These are phyloP conservation scores for Empis stercorea DNA, from an alignment of 2,888 invertebrate species.

Conservation along the genomic window DNA sequence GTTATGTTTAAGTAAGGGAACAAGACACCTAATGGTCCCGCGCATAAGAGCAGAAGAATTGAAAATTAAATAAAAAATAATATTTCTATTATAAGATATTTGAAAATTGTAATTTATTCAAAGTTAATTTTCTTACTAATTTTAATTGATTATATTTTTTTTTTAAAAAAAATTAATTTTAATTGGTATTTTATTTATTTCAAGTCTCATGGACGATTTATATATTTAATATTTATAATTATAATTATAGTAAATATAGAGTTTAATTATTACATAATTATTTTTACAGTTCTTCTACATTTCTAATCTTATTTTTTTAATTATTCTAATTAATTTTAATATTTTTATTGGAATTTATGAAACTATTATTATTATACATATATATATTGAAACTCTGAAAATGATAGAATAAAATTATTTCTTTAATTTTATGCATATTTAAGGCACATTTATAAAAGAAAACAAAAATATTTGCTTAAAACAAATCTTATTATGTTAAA, in stretches of 20 bases:
- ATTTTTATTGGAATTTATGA: neutral
- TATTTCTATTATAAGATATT: conserved; percentile 2
- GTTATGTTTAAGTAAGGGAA: conserved; percentile 9
- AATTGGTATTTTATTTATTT: too few species aligned
- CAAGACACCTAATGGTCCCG: conserved; percentile 20
- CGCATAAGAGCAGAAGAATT: conserved; percentile 14
- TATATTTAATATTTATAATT: too few species aligned
- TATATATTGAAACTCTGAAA: too few species aligned
- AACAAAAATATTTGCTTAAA: too few species aligned
- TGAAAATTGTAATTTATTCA: conserved; percentile 2
- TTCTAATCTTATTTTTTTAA: neutral
- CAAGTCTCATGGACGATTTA: too few species aligned
- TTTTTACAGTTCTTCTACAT: neutral
- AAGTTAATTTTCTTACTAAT: neutral
- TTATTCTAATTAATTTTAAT: neutral
- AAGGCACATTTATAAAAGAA: conserved; percentile 6
- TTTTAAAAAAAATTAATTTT: neutral
- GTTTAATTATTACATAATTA: too few species aligned
- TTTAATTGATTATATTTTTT: conserved; percentile 6
- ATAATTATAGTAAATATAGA: too few species aligned
- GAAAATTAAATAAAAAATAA: conserved; percentile 8
- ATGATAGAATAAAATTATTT: neutral
- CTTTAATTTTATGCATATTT: conserved; percentile 5
- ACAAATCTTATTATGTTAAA: too few species aligned
- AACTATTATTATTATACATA: too few species aligned